Base-by-base conservation (phyloP, 1,140 invertebrate species). In the Drosophila sp. region DNA sequence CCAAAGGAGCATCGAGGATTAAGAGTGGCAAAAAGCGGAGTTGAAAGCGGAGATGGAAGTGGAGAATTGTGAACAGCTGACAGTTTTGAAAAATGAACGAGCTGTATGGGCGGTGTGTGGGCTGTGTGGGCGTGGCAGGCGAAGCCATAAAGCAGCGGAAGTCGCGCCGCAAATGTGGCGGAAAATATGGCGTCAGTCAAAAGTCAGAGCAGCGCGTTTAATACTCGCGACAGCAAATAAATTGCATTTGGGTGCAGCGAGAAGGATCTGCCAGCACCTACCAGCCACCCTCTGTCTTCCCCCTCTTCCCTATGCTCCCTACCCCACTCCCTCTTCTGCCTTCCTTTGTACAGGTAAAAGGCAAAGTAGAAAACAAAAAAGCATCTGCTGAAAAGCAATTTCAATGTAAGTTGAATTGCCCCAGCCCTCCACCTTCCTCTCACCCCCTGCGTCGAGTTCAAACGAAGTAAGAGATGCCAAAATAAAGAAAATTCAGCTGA, bases 111-210 rank as follows among this genome's bases (percentile, higher is more conserved):
- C 16, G 32, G 43, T 29, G 27, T 29, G 27, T 29, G 40, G 16
- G 11, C 16, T n/a, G 32, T 25, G 50, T 32, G 56, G 76, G 70
- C 58, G 69, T 73, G 63, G 29, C 56, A 48, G 7, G 27, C 53
- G 38, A 69, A 80, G 75, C 78, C 76, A 87, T 78, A 84, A 87
- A 87, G 78, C 75, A 83, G 76, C 71, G 73, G 21, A 38, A 25
- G 46, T 18, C 38, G n/a, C 38, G 38, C 21, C 29, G 48, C 62
- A 54, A 56, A 61, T 86, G 80, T 84, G 64, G 67, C 62, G 70
- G 73, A 90, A 89, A 90, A 90, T 89, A 87, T 87, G 89, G 81
- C 84, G 81, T 89, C 81, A 91, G 84, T 91, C 89, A 91, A 89
- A 91, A 91, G 84, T 83, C 84, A 89, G 82, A 76, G 21, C 21